Evolutionary conservation across 2,797 vertebrate genomes (phyloP), one percentile per base, ranked within the genome.

Genomic region (Tapera naevia): DNA sequence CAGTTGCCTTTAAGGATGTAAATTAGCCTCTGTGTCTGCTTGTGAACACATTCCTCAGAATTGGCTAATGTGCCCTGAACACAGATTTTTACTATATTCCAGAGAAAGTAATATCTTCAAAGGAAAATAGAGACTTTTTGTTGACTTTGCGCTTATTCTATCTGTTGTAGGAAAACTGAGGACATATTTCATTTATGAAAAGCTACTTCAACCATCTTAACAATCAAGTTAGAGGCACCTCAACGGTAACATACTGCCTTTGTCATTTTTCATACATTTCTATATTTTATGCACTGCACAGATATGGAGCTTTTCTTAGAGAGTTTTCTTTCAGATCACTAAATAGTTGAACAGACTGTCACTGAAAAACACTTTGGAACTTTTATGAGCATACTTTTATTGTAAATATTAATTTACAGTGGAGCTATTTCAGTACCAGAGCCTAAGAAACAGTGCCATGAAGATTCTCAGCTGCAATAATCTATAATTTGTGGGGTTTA

Each of bases 161-260:
- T 86, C 73, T 84, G 5, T 88, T 74, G 48, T 28, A 93, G 66
- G 72, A 94, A 92, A 95, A 81, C 56, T 54, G 41, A 64, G 16
- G 30, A 76, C 51, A 88, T 91, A 95, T 96, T 97, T 95, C 75
- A 90, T 88, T 96, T 95, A 93, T 95, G 88, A 97, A 95, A 95
- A 96, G 81, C 73, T 72, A 75, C 84, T 95, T 96, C 70, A 91
- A 76, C 91, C 32, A 86, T 82, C 79, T 95, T 76, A 94, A 86
- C 76, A 96, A 96, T 97, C 85, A 88, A 89, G 89, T 86, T 80
- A 94, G 67, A 95, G 88, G 51, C 56, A 95, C 90, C 83, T 96
- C 79, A 96, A 75, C 80, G 76, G 53, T 91, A 95, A 54, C 74
- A 57, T 86, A 91, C 75, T 62, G 91, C 82, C 87, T 97, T 94